phyloP scores from a whole-genome alignment of 2,797 vertebrate genomes.

The Notolabrus celidotus region DNA sequence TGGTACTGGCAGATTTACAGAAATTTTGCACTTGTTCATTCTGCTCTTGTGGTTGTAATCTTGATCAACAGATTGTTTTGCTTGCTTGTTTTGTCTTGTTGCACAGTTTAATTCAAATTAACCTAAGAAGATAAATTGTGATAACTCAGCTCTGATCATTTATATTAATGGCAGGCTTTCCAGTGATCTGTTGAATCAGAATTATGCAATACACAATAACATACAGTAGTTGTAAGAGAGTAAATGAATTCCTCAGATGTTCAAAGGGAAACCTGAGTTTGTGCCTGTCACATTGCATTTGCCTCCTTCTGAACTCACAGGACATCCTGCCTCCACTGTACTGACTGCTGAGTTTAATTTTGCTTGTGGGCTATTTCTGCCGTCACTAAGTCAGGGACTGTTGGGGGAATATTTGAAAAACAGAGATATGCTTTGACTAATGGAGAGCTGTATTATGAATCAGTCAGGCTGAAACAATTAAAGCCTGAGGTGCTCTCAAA shows the following conservation, averaged over 20 bases:
- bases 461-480: slow-evolving; percentile 77
- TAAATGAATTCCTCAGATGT: slow-evolving; percentile 44
- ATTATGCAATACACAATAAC: slow-evolving; percentile 23
- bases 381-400: slow-evolving; percentile 59
- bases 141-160: background rate
- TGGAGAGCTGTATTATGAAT: slow-evolving; percentile 73
- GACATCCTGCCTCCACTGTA: slow-evolving; percentile 57
- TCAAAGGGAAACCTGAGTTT: slow-evolving; percentile 54
- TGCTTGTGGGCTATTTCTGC: slow-evolving; percentile 69
- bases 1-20: too few species aligned
- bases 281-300: slow-evolving; percentile 60
- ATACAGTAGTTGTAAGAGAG: slow-evolving; percentile 23
- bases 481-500: slow-evolving; percentile 78
- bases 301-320: slow-evolving; percentile 53
- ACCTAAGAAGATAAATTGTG: background rate
- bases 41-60: too few species aligned
- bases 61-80: background rate
- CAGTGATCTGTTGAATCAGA: slow-evolving; percentile 15
- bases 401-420: slow-evolving; percentile 68
- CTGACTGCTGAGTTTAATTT: slow-evolving; percentile 48
- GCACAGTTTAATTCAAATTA: background rate
- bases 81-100: background rate
- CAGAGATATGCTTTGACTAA: slow-evolving; percentile 70
- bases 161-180: background rate
- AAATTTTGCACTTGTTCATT: too few species aligned